Evolutionary conservation across 2,797 vertebrate genomes (phyloP).

Genomic region (Liparis tanakae): DNA sequence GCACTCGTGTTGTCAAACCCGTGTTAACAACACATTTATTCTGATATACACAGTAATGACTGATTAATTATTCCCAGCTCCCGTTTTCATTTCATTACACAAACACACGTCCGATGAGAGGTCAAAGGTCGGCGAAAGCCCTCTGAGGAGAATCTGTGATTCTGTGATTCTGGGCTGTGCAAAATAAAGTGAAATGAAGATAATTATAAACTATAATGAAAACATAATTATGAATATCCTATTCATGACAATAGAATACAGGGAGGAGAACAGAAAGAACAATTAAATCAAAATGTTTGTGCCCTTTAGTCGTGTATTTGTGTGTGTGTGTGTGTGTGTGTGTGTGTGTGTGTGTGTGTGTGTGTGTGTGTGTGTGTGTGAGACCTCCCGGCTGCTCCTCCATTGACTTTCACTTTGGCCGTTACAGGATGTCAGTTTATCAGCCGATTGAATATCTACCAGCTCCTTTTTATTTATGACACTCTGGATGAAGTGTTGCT

Average conservation of each 20-base stretch:
- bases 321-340: constrained; percentile 17
- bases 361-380: constrained; percentile 11
- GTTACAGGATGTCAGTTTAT: constrained; percentile 75
- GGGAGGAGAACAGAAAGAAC: not conserved
- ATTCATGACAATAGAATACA: not conserved
- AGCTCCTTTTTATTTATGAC: constrained; percentile 75
- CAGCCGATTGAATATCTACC: constrained; percentile 74
- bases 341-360: constrained; percentile 19
- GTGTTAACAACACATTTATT: constrained; percentile 76
- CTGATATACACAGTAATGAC: constrained; percentile 74
- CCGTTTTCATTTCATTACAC: constrained; percentile 76
- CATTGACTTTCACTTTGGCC: constrained; percentile 75
- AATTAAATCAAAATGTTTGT: constrained; percentile 39
- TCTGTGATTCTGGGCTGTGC: too few species aligned
- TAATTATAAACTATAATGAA: too few species aligned
- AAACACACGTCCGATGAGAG: too few species aligned
- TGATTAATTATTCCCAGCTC: constrained; percentile 79
- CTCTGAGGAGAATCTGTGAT: too few species aligned
- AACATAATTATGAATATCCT: too few species aligned
- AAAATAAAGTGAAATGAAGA: too few species aligned
- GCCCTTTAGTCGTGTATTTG: constrained; percentile 4
- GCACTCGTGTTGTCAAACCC: constrained; percentile 49
- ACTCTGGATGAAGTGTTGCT: constrained; percentile 63
- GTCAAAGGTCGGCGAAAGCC: too few species aligned
- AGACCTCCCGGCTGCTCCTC: constrained; percentile 59